Percentiles rank a stretch among this genome's conserved stretches.
phyloP scores from a whole-genome alignment of 2,797 vertebrate genomes.

The Helicolenus hilgendorfi region DNA sequence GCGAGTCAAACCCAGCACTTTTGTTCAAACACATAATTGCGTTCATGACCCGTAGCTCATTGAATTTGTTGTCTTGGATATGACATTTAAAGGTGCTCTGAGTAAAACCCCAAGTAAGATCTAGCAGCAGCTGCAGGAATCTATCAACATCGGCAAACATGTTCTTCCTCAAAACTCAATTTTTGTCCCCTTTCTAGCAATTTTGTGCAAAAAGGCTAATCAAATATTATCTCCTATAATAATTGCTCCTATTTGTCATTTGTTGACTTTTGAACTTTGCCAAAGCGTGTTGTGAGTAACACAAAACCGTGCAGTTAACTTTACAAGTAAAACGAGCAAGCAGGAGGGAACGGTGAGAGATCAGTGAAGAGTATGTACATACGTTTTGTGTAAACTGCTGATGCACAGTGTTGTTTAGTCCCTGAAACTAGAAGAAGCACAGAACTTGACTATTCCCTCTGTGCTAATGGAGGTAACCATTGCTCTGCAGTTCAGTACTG shows the following conservation, averaged over 20 bases:
- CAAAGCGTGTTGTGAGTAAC: not conserved
- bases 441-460: constrained; percentile 9
- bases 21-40: not conserved
- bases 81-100: not conserved
- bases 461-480: constrained; percentile 1
- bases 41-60: not conserved
- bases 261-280: not conserved
- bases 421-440: not conserved
- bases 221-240: not conserved
- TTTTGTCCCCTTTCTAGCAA: not conserved
- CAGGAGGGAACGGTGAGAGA: not conserved
- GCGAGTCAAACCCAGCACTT: not conserved
- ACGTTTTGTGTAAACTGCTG: not conserved
- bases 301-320: too few species aligned
- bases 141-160: not conserved
- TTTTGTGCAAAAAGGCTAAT: not conserved
- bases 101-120: not conserved
- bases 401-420: not conserved
- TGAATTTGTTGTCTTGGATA: not conserved
- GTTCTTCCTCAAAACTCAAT: not conserved
- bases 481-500: not conserved
- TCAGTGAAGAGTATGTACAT: not conserved
- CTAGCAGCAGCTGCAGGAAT: not conserved
- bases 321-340: not conserved
- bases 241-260: not conserved